Evolutionary conservation across 1,140 invertebrate genomes (phyloP).

Genomic region (Anastrepha obliqua): DNA sequence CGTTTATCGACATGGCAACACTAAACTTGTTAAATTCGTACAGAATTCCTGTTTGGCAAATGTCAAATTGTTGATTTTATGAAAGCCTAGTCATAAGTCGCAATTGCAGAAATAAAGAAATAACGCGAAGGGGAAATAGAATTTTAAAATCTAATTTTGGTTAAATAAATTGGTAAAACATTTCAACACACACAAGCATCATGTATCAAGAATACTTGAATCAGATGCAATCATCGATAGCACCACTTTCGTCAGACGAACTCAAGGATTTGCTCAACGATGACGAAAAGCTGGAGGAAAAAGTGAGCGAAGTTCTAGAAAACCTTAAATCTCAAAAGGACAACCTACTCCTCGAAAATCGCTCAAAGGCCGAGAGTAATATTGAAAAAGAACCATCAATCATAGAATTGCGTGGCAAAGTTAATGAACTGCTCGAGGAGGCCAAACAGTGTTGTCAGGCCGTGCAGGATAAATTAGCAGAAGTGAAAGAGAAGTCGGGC

Average conservation of each 20-base stretch:
- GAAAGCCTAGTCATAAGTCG: not conserved
- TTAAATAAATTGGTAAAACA: not conserved
- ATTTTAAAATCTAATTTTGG: not conserved
- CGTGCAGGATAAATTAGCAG: constrained; percentile 81
- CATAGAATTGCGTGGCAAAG: constrained; percentile 81
- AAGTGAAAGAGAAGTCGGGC: constrained; percentile 81
- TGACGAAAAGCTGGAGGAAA: constrained; percentile 87
- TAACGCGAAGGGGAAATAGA: not conserved
- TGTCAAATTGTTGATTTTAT: not conserved
- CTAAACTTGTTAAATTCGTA: no score
- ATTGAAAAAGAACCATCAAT: constrained; percentile 87
- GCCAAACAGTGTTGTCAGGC: constrained; percentile 81
- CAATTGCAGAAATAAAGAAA: not conserved
- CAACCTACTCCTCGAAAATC: constrained; percentile 88
- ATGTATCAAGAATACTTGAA: constrained; percentile 74
- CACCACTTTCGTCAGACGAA: constrained; percentile 82
- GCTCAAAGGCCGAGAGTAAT: constrained; percentile 90
- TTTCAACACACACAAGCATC: not conserved
- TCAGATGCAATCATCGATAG: constrained; percentile 76
- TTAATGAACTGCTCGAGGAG: constrained; percentile 82
- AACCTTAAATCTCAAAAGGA: constrained; percentile 88
- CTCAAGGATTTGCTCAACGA: constrained; percentile 89
- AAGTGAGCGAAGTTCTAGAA: constrained; percentile 84
- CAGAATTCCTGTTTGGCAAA: not conserved
- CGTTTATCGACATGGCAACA: no score